Evolutionary conservation across 2,797 vertebrate species (phyloP).

Genomic region (Cyclura pinguis): DNA sequence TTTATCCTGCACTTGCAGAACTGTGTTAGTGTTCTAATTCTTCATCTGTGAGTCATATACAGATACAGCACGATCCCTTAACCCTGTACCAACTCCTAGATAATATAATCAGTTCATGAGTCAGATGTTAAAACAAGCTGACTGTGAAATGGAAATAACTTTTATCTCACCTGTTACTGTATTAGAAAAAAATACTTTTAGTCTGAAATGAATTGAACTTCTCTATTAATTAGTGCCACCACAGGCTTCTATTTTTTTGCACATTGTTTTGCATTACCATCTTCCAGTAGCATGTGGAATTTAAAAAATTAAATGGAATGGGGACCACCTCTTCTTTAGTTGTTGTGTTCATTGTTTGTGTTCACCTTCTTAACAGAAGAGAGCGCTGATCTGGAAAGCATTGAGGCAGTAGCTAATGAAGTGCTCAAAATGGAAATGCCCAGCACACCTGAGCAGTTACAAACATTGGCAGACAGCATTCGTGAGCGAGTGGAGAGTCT

Average conservation of each 20-base stretch:
- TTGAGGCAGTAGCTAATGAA: constrained; percentile 93
- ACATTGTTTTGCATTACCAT: not conserved
- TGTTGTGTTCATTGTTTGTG: constrained; percentile 18
- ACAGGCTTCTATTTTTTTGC: not conserved
- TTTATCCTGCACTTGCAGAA: not conserved
- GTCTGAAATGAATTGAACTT: not conserved
- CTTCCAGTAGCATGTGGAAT: not conserved
- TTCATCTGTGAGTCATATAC: not conserved
- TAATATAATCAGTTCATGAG: not conserved
- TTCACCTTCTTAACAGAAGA: constrained; percentile 85
- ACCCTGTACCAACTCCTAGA: not conserved
- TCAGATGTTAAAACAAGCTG: not conserved
- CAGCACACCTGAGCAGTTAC: constrained; percentile 91
- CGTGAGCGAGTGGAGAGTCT: constrained; percentile 91
- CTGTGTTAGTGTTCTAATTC: not conserved
- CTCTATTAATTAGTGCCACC: not conserved
- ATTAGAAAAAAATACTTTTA: not conserved
- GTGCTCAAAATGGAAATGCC: constrained; percentile 98
- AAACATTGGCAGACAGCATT: constrained; percentile 92
- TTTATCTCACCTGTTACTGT: not conserved
- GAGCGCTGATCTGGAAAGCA: constrained; percentile 93
- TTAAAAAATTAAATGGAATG: not conserved
- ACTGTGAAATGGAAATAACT: not conserved
- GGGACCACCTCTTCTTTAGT: not conserved
- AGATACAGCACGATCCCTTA: not conserved